These are phyloP conservation scores for Drosophila borborema DNA, from an alignment of 2,888 invertebrate species.

Conservation along the genomic window DNA sequence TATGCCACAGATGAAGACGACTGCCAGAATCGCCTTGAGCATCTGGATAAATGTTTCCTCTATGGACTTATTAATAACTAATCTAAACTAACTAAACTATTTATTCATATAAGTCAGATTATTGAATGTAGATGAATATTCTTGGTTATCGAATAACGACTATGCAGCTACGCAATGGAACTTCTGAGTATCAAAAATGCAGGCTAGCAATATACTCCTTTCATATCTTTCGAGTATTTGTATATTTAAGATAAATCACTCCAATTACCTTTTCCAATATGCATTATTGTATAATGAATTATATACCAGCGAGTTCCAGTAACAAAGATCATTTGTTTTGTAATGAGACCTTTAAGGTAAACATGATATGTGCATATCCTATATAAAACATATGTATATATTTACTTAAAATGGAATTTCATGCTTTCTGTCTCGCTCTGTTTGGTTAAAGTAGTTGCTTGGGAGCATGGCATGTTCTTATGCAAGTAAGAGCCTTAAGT, in stretches of 20 bases:
- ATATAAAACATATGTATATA: not conserved
- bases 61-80: too few relatives aligned
- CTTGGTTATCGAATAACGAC: too few relatives aligned
- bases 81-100: not conserved
- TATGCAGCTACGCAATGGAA: too few relatives aligned
- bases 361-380: not conserved
- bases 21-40: too few relatives aligned
- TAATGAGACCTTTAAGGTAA: too few relatives aligned
- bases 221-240: not conserved
- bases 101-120: too few relatives aligned
- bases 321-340: not conserved
- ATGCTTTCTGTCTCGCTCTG: not conserved
- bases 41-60: too few relatives aligned
- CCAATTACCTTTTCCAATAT: not conserved
- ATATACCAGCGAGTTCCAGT: not conserved
- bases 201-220: not conserved
- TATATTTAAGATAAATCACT: not conserved
- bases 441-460: not conserved
- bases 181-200: too few relatives aligned
- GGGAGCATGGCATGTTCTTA: too few relatives aligned
- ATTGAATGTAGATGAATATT: too few relatives aligned
- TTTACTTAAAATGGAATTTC: not conserved
- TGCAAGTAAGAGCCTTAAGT: conserved; percentile 7
- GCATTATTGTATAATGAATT: not conserved
- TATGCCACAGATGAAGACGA: too few relatives aligned